Evolutionary conservation across 2,888 invertebrate species (phyloP).

Genomic region (Mesochorus sp.): DNA sequence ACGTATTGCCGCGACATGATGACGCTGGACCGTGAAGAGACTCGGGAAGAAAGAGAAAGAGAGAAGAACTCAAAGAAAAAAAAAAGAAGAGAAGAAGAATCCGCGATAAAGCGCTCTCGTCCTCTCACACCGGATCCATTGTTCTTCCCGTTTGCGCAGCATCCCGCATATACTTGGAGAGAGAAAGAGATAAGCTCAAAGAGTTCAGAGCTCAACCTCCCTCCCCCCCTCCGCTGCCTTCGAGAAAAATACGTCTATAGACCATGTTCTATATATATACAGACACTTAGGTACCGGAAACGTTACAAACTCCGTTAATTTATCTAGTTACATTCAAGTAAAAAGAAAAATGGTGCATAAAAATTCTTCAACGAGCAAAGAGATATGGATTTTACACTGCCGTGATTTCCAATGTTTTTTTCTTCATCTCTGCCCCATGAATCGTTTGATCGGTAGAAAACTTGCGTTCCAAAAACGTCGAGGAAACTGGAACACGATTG

Average conservation of each 20-base stretch:
- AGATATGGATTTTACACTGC: background rate
- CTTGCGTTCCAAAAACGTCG: too few species aligned
- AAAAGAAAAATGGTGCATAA: background rate
- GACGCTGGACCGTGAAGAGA: slow-evolving; percentile 45
- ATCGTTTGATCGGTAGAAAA: too few species aligned
- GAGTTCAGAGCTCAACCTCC: slow-evolving; percentile 50
- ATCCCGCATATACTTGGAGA: slow-evolving; percentile 9
- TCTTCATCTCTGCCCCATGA: background rate
- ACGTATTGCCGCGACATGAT: slow-evolving; percentile 41
- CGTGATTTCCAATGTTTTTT: background rate
- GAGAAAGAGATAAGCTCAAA: slow-evolving; percentile 39
- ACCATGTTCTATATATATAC: background rate
- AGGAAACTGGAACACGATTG: too few species aligned
- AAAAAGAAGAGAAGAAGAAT: background rate
- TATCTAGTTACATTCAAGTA: background rate
- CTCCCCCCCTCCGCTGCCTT: slow-evolving; percentile 2
- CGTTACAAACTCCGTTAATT: background rate
- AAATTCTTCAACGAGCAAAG: background rate
- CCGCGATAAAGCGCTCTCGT: slow-evolving; percentile 37
- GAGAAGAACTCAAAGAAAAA: background rate
- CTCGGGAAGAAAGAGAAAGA: slow-evolving; percentile 10
- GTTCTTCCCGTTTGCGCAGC: slow-evolving; percentile 46
- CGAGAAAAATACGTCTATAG: background rate
- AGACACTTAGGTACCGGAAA: background rate
- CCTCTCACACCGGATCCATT: slow-evolving; percentile 56